Evolutionary conservation across 2,888 invertebrate genomes (phyloP).

Genomic region (Rhaphigaster nebulosa): DNA sequence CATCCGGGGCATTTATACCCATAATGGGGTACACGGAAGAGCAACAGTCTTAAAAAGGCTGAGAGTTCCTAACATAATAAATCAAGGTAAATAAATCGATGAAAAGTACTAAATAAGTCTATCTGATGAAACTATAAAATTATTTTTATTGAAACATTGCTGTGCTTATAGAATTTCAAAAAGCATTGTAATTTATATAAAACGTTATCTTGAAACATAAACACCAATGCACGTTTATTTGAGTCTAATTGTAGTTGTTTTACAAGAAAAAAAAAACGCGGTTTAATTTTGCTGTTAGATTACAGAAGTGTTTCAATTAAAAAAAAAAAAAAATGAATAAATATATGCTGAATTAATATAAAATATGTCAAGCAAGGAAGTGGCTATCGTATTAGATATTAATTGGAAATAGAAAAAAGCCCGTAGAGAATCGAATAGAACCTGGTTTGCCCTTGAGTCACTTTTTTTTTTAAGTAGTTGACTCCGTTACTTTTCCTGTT

Average conservation of each 20-base stretch:
- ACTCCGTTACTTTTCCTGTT: slow-evolving; percentile 29
- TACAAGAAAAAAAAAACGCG: not conserved
- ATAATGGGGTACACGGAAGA: too few species aligned
- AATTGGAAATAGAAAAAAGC: slow-evolving; percentile 9
- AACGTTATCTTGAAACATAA: not conserved
- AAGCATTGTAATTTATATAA: not conserved
- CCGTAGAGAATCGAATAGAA: not conserved
- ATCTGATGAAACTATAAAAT: too few species aligned
- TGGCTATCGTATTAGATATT: not conserved
- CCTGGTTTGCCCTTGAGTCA: not conserved
- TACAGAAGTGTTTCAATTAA: not conserved
- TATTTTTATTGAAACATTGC: too few species aligned
- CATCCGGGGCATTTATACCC: too few species aligned
- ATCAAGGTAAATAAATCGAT: too few species aligned
- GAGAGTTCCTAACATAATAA: too few species aligned
- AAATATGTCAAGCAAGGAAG: not conserved
- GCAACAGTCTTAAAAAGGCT: too few species aligned
- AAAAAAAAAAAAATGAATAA: not conserved
- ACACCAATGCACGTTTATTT: not conserved
- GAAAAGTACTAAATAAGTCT: too few species aligned
- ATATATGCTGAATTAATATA: not conserved
- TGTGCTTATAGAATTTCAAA: too few species aligned
- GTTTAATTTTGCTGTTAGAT: not conserved
- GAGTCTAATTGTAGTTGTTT: not conserved
- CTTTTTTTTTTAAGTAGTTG: not conserved